phyloP scores from a whole-genome alignment of 2,888 invertebrate species.

The Amiota minor region DNA sequence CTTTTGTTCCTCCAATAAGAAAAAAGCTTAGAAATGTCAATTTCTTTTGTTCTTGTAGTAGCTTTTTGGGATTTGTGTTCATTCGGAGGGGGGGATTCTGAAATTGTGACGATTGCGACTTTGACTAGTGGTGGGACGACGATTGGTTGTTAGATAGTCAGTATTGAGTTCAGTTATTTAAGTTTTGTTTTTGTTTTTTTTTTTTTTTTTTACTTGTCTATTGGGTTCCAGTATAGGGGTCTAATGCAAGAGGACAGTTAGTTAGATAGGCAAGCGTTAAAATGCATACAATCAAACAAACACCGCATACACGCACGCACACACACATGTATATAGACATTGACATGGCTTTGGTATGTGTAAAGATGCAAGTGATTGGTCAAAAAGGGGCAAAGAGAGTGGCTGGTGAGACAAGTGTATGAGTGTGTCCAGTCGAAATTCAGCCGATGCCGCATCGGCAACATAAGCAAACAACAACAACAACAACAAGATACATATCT shows the following conservation, averaged over 20 bases:
- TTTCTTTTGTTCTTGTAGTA: conserved; percentile 27
- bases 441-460: neutral
- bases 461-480: neutral
- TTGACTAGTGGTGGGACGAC: no score
- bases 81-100: no score
- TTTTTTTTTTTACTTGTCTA: no score
- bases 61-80: no score
- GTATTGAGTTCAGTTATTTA: no score
- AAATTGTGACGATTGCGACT: no score
- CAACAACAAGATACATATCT: neutral
- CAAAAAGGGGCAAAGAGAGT: conserved; percentile 45
- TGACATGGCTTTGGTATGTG: neutral
- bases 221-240: no score
- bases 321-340: conserved; percentile 27
- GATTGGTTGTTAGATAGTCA: no score
- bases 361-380: conserved; percentile 59
- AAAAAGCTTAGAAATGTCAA: conserved; percentile 3
- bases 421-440: conserved; percentile 9
- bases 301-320: neutral
- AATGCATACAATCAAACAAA: no score
- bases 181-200: no score
- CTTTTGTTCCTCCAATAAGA: neutral
- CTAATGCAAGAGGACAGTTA: no score
- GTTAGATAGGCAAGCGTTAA: no score
- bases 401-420: neutral